Conservation (phyloP, 1,140 invertebrate species). For the Eufriesea mexicana region DNA sequence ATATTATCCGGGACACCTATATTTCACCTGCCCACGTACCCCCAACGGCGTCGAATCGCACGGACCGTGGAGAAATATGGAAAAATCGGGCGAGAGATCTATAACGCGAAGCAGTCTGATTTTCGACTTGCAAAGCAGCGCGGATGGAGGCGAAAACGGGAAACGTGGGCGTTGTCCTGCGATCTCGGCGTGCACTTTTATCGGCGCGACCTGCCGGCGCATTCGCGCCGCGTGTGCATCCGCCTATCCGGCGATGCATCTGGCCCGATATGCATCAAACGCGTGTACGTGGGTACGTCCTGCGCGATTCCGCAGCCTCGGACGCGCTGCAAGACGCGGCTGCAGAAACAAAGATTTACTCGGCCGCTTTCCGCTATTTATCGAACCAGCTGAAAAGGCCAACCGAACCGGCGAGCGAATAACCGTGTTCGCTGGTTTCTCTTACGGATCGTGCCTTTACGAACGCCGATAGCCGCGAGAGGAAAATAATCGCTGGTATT, state of each 20-base stretch:
- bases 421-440: conserved; percentile 22
- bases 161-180: conserved; percentile 32
- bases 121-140: background rate
- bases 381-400: conserved; percentile 24
- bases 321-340: background rate
- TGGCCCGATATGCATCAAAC: conserved; percentile 40
- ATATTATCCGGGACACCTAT: too few species aligned
- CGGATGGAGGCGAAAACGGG: background rate
- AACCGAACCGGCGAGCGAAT: conserved; percentile 16
- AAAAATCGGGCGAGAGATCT: too few species aligned
- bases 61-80: too few species aligned
- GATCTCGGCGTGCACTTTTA: conserved; percentile 33
- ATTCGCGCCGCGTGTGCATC: conserved; percentile 31
- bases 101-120: background rate
- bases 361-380: conserved; percentile 9
- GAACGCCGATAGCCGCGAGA: background rate
- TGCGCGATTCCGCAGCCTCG: background rate
- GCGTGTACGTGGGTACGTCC: conserved; percentile 6
- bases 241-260: conserved; percentile 11
- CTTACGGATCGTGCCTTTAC: background rate
- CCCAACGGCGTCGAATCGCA: too few species aligned
- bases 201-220: conserved; percentile 29
- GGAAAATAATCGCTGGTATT: too few species aligned
- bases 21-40: too few species aligned
- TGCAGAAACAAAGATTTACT: conserved; percentile 31